phyloP scores from a whole-genome alignment of 2,797 vertebrate genomes.

The Cyclura pinguis region DNA sequence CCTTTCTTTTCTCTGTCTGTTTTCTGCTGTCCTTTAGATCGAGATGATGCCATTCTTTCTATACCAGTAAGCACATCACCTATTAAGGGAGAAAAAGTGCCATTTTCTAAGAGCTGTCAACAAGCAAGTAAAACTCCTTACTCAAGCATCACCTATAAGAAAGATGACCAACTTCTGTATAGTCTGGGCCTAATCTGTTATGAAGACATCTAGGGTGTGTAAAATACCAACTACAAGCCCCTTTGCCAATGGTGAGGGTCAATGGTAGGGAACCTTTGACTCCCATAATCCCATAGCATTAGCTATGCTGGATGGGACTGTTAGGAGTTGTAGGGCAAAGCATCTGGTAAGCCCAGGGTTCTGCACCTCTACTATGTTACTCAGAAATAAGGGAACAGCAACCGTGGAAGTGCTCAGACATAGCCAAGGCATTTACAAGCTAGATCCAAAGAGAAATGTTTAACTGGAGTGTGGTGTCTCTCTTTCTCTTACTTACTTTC shows the following conservation, averaged over 20 bases:
- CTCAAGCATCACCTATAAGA: background rate
- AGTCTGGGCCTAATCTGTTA: background rate
- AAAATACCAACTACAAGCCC: background rate
- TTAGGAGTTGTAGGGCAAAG: background rate
- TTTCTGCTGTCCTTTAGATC: background rate
- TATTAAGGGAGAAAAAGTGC: background rate
- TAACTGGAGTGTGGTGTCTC: background rate
- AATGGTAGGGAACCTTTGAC: background rate
- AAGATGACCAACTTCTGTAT: background rate
- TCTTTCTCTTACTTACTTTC: background rate
- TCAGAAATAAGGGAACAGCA: background rate
- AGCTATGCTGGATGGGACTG: background rate
- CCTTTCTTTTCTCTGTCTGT: slow-evolving; percentile 24
- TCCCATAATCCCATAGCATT: background rate
- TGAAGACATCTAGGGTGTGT: background rate
- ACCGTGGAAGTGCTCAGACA: background rate
- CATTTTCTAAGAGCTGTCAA: background rate
- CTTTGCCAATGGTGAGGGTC: background rate
- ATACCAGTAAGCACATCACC: background rate
- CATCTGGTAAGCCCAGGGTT: background rate
- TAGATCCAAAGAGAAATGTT: background rate
- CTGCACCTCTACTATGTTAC: background rate
- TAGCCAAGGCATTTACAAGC: background rate
- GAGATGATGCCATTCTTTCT: slow-evolving; percentile 60
- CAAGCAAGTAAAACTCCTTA: background rate